Conservation (phyloP, 2,797 vertebrate species). For the Tinamus major region DNA sequence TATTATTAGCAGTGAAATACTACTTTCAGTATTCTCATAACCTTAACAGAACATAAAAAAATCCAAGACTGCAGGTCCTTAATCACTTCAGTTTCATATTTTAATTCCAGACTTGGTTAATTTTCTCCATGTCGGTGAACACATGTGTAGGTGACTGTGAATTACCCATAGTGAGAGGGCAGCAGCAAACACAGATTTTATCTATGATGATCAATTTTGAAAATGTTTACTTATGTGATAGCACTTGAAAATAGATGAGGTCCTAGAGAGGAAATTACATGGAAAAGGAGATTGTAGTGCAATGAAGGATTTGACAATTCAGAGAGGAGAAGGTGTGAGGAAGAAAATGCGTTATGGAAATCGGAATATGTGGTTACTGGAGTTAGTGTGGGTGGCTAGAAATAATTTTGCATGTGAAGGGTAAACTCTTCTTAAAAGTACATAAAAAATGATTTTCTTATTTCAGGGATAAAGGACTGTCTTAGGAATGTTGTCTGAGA, state of each 20-base stretch:
- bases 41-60: neutral
- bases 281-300: conserved; percentile 29
- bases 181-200: neutral
- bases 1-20: neutral
- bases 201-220: conserved; percentile 1
- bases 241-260: conserved; percentile 19
- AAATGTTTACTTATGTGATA: conserved; percentile 34
- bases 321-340: conserved; percentile 16
- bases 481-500: conserved; percentile 20
- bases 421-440: conserved; percentile 39
- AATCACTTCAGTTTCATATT: neutral
- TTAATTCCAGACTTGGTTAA: neutral
- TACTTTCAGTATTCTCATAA: neutral
- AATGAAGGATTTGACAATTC: conserved; percentile 47
- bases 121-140: neutral
- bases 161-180: neutral
- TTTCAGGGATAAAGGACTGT: conserved; percentile 36
- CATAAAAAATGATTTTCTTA: conserved; percentile 47
- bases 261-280: conserved; percentile 22
- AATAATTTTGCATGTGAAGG: conserved; percentile 71
- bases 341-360: conserved; percentile 71
- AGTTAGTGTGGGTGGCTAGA: conserved; percentile 66
- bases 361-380: conserved; percentile 63
- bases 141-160: neutral
- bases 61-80: neutral